Percentiles rank a stretch among this genome's conserved stretches.
These are phyloP conservation scores for Cochlearius cochlearius DNA, from an alignment of 2,113 vertebrate genomes.

Conservation along the genomic window DNA sequence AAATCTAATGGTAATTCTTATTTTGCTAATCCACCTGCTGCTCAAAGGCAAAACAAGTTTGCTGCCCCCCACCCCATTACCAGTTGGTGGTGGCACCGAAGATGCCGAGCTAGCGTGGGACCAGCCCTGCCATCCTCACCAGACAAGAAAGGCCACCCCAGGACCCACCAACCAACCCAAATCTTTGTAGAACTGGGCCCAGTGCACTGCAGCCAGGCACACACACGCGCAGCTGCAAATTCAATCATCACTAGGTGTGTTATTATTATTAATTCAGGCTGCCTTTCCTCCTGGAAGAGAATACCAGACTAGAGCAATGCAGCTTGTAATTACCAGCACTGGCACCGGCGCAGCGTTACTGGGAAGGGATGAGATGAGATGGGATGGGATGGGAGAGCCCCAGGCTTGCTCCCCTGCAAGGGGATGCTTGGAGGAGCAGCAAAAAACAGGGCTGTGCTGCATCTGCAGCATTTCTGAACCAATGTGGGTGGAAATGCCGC, in stretches of 20 bases:
- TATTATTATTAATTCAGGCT: background rate
- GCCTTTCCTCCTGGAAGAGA: background rate
- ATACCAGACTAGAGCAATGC: background rate
- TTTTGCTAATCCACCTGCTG: conserved; percentile 15
- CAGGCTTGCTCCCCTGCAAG: background rate
- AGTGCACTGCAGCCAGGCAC: background rate
- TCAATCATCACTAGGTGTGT: background rate
- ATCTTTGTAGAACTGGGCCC: background rate
- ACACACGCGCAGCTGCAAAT: background rate
- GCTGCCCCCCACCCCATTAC: background rate
- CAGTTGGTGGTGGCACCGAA: background rate
- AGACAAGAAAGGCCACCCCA: background rate
- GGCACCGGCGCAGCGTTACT: accelerated
- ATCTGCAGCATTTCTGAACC: background rate
- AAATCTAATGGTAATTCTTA: accelerated
- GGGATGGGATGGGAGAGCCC: background rate
- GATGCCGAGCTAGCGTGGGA: background rate
- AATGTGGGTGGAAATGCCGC: accelerated
- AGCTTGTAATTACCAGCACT: background rate
- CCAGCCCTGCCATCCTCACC: background rate
- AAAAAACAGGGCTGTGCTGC: background rate
- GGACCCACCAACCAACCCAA: background rate
- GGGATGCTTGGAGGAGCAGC: background rate
- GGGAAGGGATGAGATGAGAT: background rate
- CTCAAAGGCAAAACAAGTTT: background rate